Evolutionary conservation across 2,888 invertebrate species (phyloP).

Genomic region (Schrankia costaestrigalis): DNA sequence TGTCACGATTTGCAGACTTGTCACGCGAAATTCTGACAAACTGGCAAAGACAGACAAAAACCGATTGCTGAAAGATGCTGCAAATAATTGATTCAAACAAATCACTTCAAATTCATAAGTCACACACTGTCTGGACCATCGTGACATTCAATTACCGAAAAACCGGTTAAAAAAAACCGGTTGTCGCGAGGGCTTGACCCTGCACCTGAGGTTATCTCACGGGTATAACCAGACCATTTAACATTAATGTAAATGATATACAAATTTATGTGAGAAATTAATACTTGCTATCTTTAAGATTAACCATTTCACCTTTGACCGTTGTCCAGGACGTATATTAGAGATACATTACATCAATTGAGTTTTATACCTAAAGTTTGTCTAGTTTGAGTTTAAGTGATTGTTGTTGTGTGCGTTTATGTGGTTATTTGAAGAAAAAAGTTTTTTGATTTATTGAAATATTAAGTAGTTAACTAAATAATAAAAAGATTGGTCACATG

Average conservation of each 20-base stretch:
- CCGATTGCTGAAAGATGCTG: no score
- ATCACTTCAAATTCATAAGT: not conserved
- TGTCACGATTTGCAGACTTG: no score
- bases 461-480: not conserved
- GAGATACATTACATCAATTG: no score
- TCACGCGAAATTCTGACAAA: no score
- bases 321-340: slow-evolving; percentile 15
- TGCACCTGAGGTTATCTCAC: slow-evolving; percentile 16
- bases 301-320: slow-evolving; percentile 47
- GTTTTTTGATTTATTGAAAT: no score
- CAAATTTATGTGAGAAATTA: slow-evolving; percentile 68
- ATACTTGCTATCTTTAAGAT: slow-evolving; percentile 48
- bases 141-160: no score
- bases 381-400: no score
- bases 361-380: no score
- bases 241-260: slow-evolving; percentile 49
- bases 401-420: no score
- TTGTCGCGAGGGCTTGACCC: slow-evolving; percentile 28
- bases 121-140: not conserved
- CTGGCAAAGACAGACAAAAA: no score
- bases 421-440: no score
- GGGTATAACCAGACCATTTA: slow-evolving; percentile 15
- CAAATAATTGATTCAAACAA: not conserved
- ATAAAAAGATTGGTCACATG: not conserved
- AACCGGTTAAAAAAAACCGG: slow-evolving; percentile 23